Evolutionary conservation across 2,888 invertebrate species (phyloP).

Genomic region (Acronicta psi): DNA sequence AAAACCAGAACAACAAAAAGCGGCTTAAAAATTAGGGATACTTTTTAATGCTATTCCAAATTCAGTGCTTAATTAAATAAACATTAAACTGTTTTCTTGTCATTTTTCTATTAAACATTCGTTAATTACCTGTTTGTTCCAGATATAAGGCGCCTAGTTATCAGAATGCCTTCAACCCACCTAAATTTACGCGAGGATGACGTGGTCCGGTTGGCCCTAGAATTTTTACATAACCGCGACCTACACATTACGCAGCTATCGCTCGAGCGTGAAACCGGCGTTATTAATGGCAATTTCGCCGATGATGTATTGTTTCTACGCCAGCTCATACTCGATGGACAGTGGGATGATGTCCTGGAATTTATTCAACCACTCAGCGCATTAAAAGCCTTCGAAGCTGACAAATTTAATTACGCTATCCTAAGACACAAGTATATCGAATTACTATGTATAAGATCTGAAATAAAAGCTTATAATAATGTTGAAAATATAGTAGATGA

Average conservation of each 20-base stretch:
- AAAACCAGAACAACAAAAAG: too few relatives aligned
- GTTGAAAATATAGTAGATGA: constrained; percentile 98
- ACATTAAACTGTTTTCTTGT: not conserved
- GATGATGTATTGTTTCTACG: constrained; percentile 98
- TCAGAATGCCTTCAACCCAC: constrained; percentile 94
- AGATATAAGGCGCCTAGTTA: constrained; percentile 58
- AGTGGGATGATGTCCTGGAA: constrained; percentile 99
- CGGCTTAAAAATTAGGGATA: too few relatives aligned
- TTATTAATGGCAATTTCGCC: constrained; percentile 97
- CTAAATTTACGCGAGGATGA: constrained; percentile 96
- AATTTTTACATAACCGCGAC: constrained; percentile 96
- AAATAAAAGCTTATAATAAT: constrained; percentile 95
- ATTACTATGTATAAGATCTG: constrained; percentile 97
- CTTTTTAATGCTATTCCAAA: not conserved
- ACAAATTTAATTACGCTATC: constrained; percentile 95
- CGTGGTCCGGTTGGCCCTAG: constrained; percentile 94
- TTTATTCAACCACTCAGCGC: constrained; percentile 98
- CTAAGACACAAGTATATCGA: constrained; percentile 98
- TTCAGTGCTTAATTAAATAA: not conserved
- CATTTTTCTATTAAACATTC: not conserved
- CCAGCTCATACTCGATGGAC: constrained; percentile 98
- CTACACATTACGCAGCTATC: constrained; percentile 97
- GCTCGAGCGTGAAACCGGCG: constrained; percentile 97
- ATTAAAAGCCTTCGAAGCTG: constrained; percentile 94
- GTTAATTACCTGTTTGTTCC: constrained; percentile 59